Base-by-base conservation (phyloP, 2,888 invertebrate genomes). In the Rugalucina vietnamica region DNA sequence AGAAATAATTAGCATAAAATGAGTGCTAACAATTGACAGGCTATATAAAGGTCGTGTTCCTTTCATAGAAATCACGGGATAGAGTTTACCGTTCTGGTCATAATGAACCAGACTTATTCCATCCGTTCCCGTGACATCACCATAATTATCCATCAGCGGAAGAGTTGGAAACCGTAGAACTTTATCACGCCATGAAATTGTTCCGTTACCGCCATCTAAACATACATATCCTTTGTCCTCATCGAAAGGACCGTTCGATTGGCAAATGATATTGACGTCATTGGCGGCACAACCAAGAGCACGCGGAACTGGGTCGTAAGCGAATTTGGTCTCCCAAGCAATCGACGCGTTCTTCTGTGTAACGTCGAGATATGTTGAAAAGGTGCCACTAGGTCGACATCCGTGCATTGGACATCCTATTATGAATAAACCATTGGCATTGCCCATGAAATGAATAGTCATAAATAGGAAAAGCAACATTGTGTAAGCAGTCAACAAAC, bases 71-170 rank as follows among this genome's bases (percentile, higher is more conserved):
- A 91, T 88, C 5, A 89, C 79, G 12, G 91, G 88, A 32, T 88
- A 82, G 10, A 71, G 71, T 32, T 79, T 88, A 0, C 92, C 92
- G 76, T 91, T 86, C 0, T 72, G 74, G 39, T 88, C 88, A 34
- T 88, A 89, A 79, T 89, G 90, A 12, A 90, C 88, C 12, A 92
- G 79, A 24, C 83, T 79, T 14, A 73, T 76, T 14, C 90, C 90
- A 69, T 92, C 91, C 5, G 90, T 88, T 14, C 92, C 92, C 24
- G 91, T 92, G 72, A 91, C 82, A 79, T 91, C 91, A 43, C 92
- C 92, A 36, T 86, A 88, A 39, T 91, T 86, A 71, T 91, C 91
- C 84, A 92, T 85, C 14, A 92, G 76, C 0, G 92, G 92, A 8
- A 92, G 85, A 1, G 90, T 85, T 0, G 92, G 92, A 18, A 80